Evolutionary conservation across 2,888 invertebrate genomes (phyloP).

Genomic region (Zeuzera pyrina): DNA sequence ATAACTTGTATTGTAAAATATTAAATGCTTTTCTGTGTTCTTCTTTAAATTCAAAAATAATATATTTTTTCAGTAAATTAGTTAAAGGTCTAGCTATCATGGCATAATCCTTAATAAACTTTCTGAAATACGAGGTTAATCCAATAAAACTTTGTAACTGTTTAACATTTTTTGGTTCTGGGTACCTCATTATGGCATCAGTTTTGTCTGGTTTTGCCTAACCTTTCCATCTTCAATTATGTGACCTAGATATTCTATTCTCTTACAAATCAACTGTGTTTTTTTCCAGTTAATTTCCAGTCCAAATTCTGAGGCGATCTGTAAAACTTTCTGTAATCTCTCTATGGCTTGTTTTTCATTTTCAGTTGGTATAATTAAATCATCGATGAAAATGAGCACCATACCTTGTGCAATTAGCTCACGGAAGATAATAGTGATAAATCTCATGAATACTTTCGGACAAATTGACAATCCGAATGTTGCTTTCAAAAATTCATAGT

Average conservation of each 20-base stretch:
- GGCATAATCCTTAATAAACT: conserved; percentile 20
- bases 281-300: conserved; percentile 9
- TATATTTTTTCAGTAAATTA: conserved; percentile 9
- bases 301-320: conserved; percentile 16
- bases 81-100: conserved; percentile 17
- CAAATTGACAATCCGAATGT: conserved; percentile 40
- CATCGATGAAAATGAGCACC: conserved; percentile 13
- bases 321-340: conserved; percentile 9
- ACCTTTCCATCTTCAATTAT: conserved; percentile 11
- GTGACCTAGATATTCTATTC: conserved; percentile 22
- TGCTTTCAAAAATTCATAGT: conserved; percentile 37
- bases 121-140: conserved; percentile 19
- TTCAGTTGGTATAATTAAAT: conserved; percentile 10
- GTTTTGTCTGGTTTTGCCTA: too few species aligned
- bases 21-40: conserved; percentile 1
- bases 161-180: conserved; percentile 14
- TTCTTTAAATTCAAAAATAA: conserved; percentile 8
- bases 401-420: conserved; percentile 15
- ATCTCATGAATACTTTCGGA: conserved; percentile 33
- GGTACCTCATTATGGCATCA: conserved; percentile 14
- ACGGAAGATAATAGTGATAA: conserved; percentile 24
- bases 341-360: conserved; percentile 11
- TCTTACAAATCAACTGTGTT: conserved; percentile 7
- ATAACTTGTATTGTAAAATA: conserved; percentile 10
- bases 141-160: conserved; percentile 18